Evolutionary conservation across 2,113 vertebrate species (phyloP), one percentile per base, ranked within the genome.

Genomic region (Chaenogobius annularis): DNA sequence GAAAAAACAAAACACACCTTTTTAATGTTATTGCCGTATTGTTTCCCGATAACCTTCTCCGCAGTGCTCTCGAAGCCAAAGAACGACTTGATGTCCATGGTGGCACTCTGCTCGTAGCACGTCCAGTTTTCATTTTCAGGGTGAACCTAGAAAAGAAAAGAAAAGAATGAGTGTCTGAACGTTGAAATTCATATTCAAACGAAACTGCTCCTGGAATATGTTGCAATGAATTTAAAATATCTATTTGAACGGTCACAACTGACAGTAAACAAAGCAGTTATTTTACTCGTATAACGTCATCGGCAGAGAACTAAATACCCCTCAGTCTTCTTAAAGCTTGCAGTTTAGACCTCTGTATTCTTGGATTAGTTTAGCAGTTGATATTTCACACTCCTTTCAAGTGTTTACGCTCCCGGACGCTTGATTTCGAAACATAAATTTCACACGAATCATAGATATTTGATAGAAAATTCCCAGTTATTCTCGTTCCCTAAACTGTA

Each of bases 81-180:
- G 82, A 99, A 99, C 11, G 97, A 98, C 83, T 98, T 99, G 62
- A 99, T 98, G 77, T 99, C 98, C 89, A 99, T 92, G 85, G 94
- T 98, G 46, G 98, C 98, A 3, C 94, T 95, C 86, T 99, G 97
- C 46, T 99, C 96, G 75, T 97, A 99, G 91, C 97, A 99, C 4
- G 98, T 98, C 97, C 97, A 98, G 43, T 98, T 95, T 82, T 98
- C 96, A 73, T 97, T 98, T 75, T 99, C 97, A 44, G 96, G 96
- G 83, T 99, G 97, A 87, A 98, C 98, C 98, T 99, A 77, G 19
- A 54, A 23, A 44, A 64, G 44, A 10, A 9, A 46, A 11, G 44
- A 3, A 19, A 17, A 19, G 48, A 52, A 52, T 19, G 17, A 52
- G 48, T 3, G 37, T 40, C 8, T 50, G 47, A 13, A 50, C 1